phyloP scores from a whole-genome alignment of 2,888 invertebrate species.

The Caenorhabditis sp. region DNA sequence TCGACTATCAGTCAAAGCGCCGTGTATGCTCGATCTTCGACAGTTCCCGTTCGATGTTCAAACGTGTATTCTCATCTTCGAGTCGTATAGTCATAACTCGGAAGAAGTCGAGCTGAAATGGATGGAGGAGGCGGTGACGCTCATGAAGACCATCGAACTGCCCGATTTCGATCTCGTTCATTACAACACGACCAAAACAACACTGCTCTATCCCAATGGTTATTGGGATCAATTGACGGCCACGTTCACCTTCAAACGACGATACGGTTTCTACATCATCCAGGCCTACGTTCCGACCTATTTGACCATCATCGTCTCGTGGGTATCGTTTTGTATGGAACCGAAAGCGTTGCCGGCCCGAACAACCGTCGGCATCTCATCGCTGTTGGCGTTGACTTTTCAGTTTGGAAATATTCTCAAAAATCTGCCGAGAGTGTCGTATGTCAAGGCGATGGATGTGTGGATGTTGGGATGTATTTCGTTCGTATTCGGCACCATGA shows the following conservation, averaged over 20 bases:
- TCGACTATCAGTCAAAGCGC: slow-evolving; percentile 69
- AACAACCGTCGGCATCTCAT: slow-evolving; percentile 70
- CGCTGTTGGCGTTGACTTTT: slow-evolving; percentile 69
- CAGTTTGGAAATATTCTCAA: slow-evolving; percentile 70
- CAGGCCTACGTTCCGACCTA: slow-evolving; percentile 71
- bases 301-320: slow-evolving; percentile 67
- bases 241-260: slow-evolving; percentile 69
- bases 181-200: slow-evolving; percentile 59
- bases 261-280: slow-evolving; percentile 71
- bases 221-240: slow-evolving; percentile 63
- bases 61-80: slow-evolving; percentile 65
- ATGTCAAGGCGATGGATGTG: slow-evolving; percentile 71
- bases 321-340: slow-evolving; percentile 71
- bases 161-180: slow-evolving; percentile 70
- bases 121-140: slow-evolving; percentile 69
- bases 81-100: slow-evolving; percentile 69
- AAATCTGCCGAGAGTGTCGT: slow-evolving; percentile 69
- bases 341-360: slow-evolving; percentile 70
- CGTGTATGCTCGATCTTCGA: slow-evolving; percentile 67
- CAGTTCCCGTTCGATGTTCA: slow-evolving; percentile 69
- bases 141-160: slow-evolving; percentile 69
- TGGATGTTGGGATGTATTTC: slow-evolving; percentile 70
- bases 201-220: slow-evolving; percentile 65
- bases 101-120: slow-evolving; percentile 69
- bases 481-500: slow-evolving; percentile 71